Percentiles rank a stretch among this genome's conserved stretches.
Conservation (phyloP, 2,113 vertebrate species). For the Melanocharis versteri region DNA sequence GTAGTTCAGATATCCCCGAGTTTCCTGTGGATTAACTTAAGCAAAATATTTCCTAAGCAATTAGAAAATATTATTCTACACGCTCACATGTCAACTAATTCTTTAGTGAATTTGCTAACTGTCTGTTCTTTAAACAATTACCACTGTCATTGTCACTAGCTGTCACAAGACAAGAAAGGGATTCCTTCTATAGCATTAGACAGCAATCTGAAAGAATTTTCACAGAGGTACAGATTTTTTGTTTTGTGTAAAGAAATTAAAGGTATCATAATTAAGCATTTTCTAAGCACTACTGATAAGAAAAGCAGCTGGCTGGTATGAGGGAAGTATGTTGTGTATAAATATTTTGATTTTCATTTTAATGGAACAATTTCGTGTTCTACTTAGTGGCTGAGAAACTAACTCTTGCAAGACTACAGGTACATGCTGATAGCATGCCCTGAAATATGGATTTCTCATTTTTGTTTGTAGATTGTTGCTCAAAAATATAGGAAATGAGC, state of each 20-base stretch:
- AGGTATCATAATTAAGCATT: not conserved
- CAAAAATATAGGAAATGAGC: not conserved
- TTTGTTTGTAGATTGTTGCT: not conserved
- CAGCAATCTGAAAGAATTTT: conserved; percentile 36
- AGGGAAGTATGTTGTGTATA: not conserved
- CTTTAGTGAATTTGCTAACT: conserved; percentile 29
- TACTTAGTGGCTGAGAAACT: not conserved
- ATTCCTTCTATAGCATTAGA: conserved; percentile 42
- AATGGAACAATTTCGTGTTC: not conserved
- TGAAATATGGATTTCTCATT: not conserved
- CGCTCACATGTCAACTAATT: not conserved
- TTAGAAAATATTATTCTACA: not conserved
- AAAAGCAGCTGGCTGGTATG: not conserved
- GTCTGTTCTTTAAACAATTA: conserved; percentile 48
- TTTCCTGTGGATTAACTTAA: conserved; percentile 19
- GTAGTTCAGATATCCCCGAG: not conserved
- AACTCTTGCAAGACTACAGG: not conserved
- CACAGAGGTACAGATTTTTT: conserved; percentile 21
- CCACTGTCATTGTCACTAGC: conserved; percentile 34
- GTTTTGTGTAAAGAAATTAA: conserved; percentile 30
- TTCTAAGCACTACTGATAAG: not conserved
- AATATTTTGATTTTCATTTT: not conserved
- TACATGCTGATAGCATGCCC: not conserved
- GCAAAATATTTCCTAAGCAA: conserved; percentile 16
- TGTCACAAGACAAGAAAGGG: conserved; percentile 1